A percentile compares a stretch with the other conserved stretches of the same genome.
phyloP scores from a whole-genome alignment of 2,888 invertebrate genomes.

The Limenitis arthemis region DNA sequence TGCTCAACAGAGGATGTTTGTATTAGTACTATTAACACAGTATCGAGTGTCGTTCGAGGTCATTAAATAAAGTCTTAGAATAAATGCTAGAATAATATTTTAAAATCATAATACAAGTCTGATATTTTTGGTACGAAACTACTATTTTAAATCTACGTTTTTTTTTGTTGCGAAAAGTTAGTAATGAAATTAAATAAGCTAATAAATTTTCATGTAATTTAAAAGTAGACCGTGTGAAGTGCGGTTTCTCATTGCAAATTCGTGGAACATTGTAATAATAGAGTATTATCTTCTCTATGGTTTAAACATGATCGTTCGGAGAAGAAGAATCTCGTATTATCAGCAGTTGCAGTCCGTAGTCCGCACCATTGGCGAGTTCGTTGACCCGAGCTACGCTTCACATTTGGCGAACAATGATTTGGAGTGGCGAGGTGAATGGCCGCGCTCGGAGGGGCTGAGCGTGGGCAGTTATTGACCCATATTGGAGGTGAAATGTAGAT shows the following conservation, averaged over 20 bases:
- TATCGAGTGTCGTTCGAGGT: constrained; percentile 55
- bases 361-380: constrained; percentile 48
- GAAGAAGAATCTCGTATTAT: constrained; percentile 53
- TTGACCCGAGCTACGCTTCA: constrained; percentile 60
- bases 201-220: too few relatives aligned
- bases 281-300: too few relatives aligned
- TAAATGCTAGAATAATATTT: too few relatives aligned
- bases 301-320: constrained; percentile 35
- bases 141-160: too few relatives aligned
- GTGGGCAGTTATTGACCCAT: constrained; percentile 73
- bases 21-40: constrained; percentile 44
- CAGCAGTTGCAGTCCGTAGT: constrained; percentile 38
- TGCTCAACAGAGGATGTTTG: constrained; percentile 49
- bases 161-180: too few relatives aligned
- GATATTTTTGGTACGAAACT: too few relatives aligned
- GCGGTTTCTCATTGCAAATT: too few relatives aligned
- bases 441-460: constrained; percentile 67
- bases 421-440: constrained; percentile 70
- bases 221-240: too few relatives aligned
- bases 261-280: too few relatives aligned
- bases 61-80: too few relatives aligned
- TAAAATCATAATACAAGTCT: too few relatives aligned
- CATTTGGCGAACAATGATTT: constrained; percentile 72
- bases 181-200: too few relatives aligned
- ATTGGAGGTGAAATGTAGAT: constrained; percentile 72